Evolutionary conservation across 2,888 invertebrate genomes (phyloP).

Genomic region (Rambutsinella grinnellia): DNA sequence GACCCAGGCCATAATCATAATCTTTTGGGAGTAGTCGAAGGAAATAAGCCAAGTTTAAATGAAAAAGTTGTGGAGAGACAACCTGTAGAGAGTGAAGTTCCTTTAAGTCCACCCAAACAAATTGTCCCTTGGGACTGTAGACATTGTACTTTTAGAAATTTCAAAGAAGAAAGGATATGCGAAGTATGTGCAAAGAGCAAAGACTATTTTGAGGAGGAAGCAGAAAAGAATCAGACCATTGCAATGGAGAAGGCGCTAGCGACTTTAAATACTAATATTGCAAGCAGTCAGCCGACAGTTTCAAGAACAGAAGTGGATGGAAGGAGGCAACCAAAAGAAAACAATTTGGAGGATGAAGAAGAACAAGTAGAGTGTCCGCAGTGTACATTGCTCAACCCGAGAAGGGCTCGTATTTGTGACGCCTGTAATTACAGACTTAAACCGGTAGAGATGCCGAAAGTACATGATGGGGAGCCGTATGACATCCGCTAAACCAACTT

Average conservation of each 20-base stretch:
- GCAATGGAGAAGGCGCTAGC: too few species aligned
- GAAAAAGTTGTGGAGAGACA: too few species aligned
- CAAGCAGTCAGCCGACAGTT: background rate
- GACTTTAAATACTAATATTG: slow-evolving; percentile 4
- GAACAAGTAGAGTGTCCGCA: slow-evolving; percentile 44
- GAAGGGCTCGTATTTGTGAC: slow-evolving; percentile 32
- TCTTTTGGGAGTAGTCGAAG: too few species aligned
- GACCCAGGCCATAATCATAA: too few species aligned
- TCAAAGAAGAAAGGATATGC: slow-evolving; percentile 40
- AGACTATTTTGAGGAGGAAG: slow-evolving; percentile 46
- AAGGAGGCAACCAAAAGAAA: too few species aligned
- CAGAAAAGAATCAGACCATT: too few species aligned
- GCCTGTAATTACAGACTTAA: slow-evolving; percentile 43
- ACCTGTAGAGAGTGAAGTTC: slow-evolving; percentile 20
- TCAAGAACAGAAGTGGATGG: background rate
- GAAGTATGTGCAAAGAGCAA: slow-evolving; percentile 57
- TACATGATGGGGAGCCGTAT: background rate
- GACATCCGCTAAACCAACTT: slow-evolving; percentile 30
- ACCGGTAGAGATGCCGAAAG: slow-evolving; percentile 17
- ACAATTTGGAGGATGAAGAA: background rate
- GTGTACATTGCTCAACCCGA: slow-evolving; percentile 47
- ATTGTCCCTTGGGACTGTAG: slow-evolving; percentile 50
- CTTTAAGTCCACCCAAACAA: slow-evolving; percentile 2
- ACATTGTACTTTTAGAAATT: slow-evolving; percentile 52
- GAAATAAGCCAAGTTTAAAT: too few species aligned